phyloP scores from a whole-genome alignment of 2,888 invertebrate species.

The Stegana nigrithorax region DNA sequence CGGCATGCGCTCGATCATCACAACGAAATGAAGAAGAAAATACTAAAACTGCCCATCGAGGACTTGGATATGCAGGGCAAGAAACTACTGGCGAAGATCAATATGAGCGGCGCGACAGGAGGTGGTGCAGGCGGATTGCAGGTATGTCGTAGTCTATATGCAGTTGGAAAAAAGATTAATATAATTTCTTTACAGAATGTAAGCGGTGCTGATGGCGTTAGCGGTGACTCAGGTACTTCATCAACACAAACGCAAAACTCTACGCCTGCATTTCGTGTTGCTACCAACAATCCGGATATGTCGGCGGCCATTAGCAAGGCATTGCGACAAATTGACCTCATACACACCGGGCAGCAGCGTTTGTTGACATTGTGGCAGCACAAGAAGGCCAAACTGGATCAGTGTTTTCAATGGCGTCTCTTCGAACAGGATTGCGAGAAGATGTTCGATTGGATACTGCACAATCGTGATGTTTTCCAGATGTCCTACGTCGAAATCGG shows the following conservation, averaged over 20 bases:
- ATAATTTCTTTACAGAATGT: constrained; percentile 30
- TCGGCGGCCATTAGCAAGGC: constrained; percentile 77
- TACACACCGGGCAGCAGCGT: constrained; percentile 90
- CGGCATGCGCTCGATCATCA: constrained; percentile 93
- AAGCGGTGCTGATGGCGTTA: constrained; percentile 41
- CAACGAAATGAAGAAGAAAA: constrained; percentile 92
- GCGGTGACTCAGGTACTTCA: constrained; percentile 73
- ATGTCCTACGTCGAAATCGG: constrained; percentile 97
- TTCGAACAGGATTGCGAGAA: constrained; percentile 98
- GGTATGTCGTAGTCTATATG: too few species aligned
- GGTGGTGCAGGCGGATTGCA: constrained; percentile 37
- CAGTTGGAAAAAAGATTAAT: not conserved
- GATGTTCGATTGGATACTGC: constrained; percentile 98
- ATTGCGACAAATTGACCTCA: constrained; percentile 85
- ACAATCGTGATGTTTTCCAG: constrained; percentile 94
- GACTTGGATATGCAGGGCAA: constrained; percentile 91
- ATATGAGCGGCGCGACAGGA: constrained; percentile 43
- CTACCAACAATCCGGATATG: constrained; percentile 67
- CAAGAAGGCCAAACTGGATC: constrained; percentile 93
- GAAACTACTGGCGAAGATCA: constrained; percentile 70
- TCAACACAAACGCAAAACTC: constrained; percentile 69
- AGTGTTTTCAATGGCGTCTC: constrained; percentile 93
- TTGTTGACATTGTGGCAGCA: constrained; percentile 94
- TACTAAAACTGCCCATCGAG: constrained; percentile 93
- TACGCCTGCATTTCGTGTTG: constrained; percentile 63